phyloP scores from a whole-genome alignment of 2,888 invertebrate genomes.

The Plebejus argus region DNA sequence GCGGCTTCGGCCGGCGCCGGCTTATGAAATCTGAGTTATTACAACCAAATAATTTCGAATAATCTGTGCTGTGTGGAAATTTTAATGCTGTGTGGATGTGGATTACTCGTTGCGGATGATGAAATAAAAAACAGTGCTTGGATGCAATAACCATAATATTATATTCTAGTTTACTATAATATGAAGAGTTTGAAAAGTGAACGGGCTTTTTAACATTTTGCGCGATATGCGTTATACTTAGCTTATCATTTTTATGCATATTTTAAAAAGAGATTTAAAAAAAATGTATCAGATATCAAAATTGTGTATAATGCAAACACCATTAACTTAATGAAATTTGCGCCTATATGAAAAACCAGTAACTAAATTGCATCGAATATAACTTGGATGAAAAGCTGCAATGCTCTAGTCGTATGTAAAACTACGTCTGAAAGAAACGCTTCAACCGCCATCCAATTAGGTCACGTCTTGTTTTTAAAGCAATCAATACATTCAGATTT shows the following conservation, averaged over 20 bases:
- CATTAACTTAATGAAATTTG: too few species aligned
- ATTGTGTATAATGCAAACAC: too few species aligned
- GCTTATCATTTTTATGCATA: too few species aligned
- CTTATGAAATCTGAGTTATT: not conserved
- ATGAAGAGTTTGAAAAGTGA: too few species aligned
- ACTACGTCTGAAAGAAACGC: not conserved
- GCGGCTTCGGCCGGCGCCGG: not conserved
- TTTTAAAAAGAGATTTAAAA: too few species aligned
- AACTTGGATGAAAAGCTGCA: not conserved
- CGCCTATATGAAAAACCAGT: too few species aligned
- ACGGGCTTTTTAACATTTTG: too few species aligned
- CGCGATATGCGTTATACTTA: too few species aligned
- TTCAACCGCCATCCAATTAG: slow-evolving; percentile 6
- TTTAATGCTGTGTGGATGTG: too few species aligned
- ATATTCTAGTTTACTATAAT: too few species aligned
- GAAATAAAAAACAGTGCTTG: not conserved
- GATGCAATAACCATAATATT: not conserved
- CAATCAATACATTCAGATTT: slow-evolving; percentile 31
- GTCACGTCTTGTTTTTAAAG: slow-evolving; percentile 4
- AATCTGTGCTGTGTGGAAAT: not conserved
- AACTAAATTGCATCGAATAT: not conserved
- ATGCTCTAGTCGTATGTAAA: not conserved
- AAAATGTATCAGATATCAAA: too few species aligned
- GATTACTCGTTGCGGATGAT: not conserved
- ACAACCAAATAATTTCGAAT: not conserved